Percentiles rank a stretch among this genome's conserved stretches.
These are phyloP conservation scores for Prorops nasuta DNA, from an alignment of 1,140 invertebrate species.

Conservation along the genomic window DNA sequence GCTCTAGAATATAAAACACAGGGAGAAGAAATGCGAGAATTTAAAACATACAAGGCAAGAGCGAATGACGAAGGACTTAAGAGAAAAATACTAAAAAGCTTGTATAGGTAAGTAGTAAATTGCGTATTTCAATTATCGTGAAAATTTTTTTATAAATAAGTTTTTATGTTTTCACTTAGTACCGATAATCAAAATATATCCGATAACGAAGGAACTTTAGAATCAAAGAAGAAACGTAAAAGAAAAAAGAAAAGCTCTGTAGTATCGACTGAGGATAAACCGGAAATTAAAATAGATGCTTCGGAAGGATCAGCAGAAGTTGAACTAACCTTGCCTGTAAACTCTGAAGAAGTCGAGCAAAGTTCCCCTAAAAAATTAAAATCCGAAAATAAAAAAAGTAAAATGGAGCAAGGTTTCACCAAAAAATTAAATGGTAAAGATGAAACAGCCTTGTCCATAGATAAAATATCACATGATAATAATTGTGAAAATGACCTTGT, in stretches of 20 bases:
- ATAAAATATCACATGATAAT: conserved; percentile 45
- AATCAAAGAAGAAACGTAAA: conserved; percentile 27
- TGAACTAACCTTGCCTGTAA: too few relatives aligned
- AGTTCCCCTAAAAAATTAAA: background rate
- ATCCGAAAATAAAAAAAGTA: background rate
- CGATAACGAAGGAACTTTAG: conserved; percentile 2
- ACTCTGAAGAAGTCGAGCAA: background rate
- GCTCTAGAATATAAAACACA: conserved; percentile 76
- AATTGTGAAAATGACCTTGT: conserved; percentile 19
- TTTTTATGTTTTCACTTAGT: conserved; percentile 13
- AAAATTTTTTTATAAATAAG: conserved; percentile 10
- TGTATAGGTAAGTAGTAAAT: conserved; percentile 62
- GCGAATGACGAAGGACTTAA: conserved; percentile 72
- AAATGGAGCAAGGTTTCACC: too few relatives aligned
- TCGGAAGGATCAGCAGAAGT: background rate
- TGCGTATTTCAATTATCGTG: conserved; percentile 6
- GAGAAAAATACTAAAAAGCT: conserved; percentile 80
- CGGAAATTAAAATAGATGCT: background rate
- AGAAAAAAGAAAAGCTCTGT: conserved; percentile 28
- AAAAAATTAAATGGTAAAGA: conserved; percentile 21
- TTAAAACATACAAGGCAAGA: conserved; percentile 74
- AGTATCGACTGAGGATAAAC: conserved; percentile 5
- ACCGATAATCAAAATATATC: conserved; percentile 13
- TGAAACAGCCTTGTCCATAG: conserved; percentile 33
- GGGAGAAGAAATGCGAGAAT: conserved; percentile 78